A percentile compares a stretch with the other conserved stretches of the same genome.
Evolutionary conservation across 2,797 vertebrate genomes (phyloP).

Genomic region (Oreonectes daqikongensis): DNA sequence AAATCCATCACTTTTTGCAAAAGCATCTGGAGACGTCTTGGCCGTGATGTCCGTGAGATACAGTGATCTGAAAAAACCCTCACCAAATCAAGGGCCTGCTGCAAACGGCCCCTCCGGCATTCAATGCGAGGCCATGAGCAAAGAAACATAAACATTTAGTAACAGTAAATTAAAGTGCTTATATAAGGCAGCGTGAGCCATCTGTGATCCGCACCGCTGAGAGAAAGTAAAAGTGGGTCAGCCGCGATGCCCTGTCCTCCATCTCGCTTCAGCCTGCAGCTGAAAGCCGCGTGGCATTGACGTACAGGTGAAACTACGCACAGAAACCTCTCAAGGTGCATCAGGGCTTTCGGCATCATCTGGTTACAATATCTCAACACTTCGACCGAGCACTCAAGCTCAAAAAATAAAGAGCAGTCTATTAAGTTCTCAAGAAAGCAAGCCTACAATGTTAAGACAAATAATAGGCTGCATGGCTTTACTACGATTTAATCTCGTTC

Average conservation of each 20-base stretch:
- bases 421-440: slow-evolving; percentile 27
- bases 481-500: slow-evolving; percentile 43
- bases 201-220: slow-evolving; percentile 42
- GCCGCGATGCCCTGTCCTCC: slow-evolving; percentile 33
- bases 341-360: background rate
- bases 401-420: slow-evolving; percentile 20
- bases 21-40: background rate
- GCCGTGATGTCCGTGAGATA: slow-evolving; percentile 21
- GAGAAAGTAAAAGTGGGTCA: slow-evolving; percentile 56
- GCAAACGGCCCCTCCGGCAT: slow-evolving; percentile 36
- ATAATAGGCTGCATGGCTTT: slow-evolving; percentile 43
- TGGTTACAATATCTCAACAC: background rate
- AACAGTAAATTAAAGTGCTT: slow-evolving; percentile 44
- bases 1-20: slow-evolving; percentile 6
- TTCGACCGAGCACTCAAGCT: slow-evolving; percentile 1
- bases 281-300: slow-evolving; percentile 27
- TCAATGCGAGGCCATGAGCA: slow-evolving; percentile 26
- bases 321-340: slow-evolving; percentile 1
- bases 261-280: slow-evolving; percentile 27
- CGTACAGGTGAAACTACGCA: slow-evolving; percentile 30
- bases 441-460: slow-evolving; percentile 11
- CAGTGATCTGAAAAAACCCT: slow-evolving; percentile 25
- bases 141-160: slow-evolving; percentile 43
- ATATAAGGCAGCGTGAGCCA: slow-evolving; percentile 45
- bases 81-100: slow-evolving; percentile 17